Evolutionary conservation across 2,888 invertebrate genomes (phyloP).

Genomic region (Drosophila aldrichi): DNA sequence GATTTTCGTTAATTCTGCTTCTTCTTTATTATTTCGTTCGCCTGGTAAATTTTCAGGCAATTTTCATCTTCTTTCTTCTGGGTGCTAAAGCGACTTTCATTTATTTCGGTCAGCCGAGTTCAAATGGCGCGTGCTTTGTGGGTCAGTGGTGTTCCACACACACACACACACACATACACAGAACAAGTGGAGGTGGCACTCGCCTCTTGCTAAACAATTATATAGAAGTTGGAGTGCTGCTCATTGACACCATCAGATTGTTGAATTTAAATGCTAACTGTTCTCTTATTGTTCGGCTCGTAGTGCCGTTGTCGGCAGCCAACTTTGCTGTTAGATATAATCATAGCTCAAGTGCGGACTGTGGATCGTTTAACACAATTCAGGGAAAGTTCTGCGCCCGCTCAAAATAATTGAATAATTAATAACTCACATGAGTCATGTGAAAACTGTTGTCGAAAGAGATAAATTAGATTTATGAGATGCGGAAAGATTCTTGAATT

Average conservation of each 20-base stretch:
- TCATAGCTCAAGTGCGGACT: slow-evolving; percentile 33
- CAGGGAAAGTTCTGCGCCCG: slow-evolving; percentile 62
- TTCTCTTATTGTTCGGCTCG: slow-evolving; percentile 47
- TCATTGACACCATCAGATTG: slow-evolving; percentile 77
- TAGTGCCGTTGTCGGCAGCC: slow-evolving; percentile 40
- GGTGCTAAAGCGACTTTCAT: slow-evolving; percentile 68
- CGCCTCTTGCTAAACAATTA: slow-evolving; percentile 42
- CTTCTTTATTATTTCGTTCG: slow-evolving; percentile 5
- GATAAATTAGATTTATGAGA: background rate
- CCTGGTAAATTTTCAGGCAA: slow-evolving; percentile 33
- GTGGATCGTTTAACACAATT: slow-evolving; percentile 48
- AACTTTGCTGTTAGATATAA: slow-evolving; percentile 39
- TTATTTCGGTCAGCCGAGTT: slow-evolving; percentile 74
- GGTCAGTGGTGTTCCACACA: slow-evolving; percentile 54
- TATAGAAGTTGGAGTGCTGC: slow-evolving; percentile 32
- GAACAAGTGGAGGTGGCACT: slow-evolving; percentile 25
- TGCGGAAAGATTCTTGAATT: background rate
- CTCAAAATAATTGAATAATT: slow-evolving; percentile 11
- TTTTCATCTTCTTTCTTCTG: slow-evolving; percentile 41
- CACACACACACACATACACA: background rate
- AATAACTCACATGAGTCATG: slow-evolving; percentile 5
- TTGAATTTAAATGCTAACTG: slow-evolving; percentile 47
- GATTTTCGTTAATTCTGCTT: slow-evolving; percentile 30
- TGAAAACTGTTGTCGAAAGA: background rate
- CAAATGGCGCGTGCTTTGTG: slow-evolving; percentile 77